Evolutionary conservation across 1,140 invertebrate species (phyloP), one percentile per base, ranked within the genome.

Genomic region (Wiebesia pumilae): DNA sequence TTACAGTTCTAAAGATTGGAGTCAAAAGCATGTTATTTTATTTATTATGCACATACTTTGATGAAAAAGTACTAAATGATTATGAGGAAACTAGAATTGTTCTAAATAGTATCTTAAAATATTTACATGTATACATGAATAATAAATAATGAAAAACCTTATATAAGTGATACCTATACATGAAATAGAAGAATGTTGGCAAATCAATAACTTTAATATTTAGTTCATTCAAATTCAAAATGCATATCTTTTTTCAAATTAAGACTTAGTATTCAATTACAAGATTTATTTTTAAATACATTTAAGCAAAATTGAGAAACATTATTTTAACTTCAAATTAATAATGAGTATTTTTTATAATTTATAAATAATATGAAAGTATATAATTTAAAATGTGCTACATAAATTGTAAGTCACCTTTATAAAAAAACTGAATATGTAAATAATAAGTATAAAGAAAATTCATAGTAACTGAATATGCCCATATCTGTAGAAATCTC

Each of bases 351-450:
- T 75, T 75, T 73, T 38, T 67, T 38, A 40, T 38, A 33, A 40
- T 73, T 62, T 75, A 75, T 75, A 43, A 43, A 27, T 43, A 3
- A 19, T 14, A 43, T 43, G 3, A 21, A 43, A 75, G 40, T 35
- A 14, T 71, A 71, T 40, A 24, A 21, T 40, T 75, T 75, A n/a
- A 43, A 75, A 75, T 21, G 12, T 43, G 14, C 38, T 75, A 43
- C 38, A 75, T 43, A 10, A 75, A 75, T 43, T 43, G 10, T n/a
- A 75, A 75, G 71, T 75, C 71, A 43, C 71, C 33, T 27, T 75
- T n/a, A 79, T 58, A 79, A 79, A 79, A n/a, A 54, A 21, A 33
- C 12, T 79, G 24, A 79, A 35, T 54, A 79, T 58, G 77, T 79
- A 58, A 79, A 79, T 54, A 79, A 79, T 24, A 35, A 58, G n/a